Evolutionary conservation across 2,888 invertebrate species (phyloP), one percentile per base, ranked within the genome.

Genomic region (Agrotis ipsilon): DNA sequence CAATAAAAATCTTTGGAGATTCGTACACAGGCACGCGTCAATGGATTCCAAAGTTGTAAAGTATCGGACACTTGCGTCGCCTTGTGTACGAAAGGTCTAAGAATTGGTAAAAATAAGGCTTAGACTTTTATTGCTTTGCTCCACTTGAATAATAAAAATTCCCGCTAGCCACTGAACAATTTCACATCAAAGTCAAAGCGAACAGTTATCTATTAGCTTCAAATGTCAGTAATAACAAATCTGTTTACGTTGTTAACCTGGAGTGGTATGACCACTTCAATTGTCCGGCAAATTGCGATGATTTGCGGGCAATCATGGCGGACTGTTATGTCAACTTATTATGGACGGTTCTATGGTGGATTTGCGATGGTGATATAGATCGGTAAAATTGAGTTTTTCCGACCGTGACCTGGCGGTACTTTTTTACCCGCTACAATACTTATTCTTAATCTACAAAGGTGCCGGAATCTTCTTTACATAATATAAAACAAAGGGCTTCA

Each of bases 201-300:
- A 65, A 51, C 43, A 27, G 63, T 62, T 27, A 45, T 70, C 43
- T 66, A 75, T 79, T 72, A 70, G 21, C 58, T 61, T 61, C 68
- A 77, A 72, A 78, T 66, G 71, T 52, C 75, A 43, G 72, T 78
- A 67, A 75, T 82, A 74, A 74, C 70, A 64, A 80, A 85, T 82
- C 72, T 80, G 69, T 86, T 86, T 86, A 61, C 75, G 69, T 72
- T 83, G 84, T 87, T 87, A 84, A 70, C 71, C 76, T 65, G 82
- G 78, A 78, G 49, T 63, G 72, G 84, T 77, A 55, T 60, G 72
- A 81, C 80, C 80, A 82, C 81, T 71, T 84, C 85, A 91, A 92
- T 92, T 91, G 92, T 87, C 78, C 81, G 85, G 45, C 83, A 90
- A 93, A 93, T 80, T 79, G 68, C 68, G 48, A 81, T 76, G 67